phyloP scores from a whole-genome alignment of 2,113 vertebrate genomes.

The Pluvialis apricaria region DNA sequence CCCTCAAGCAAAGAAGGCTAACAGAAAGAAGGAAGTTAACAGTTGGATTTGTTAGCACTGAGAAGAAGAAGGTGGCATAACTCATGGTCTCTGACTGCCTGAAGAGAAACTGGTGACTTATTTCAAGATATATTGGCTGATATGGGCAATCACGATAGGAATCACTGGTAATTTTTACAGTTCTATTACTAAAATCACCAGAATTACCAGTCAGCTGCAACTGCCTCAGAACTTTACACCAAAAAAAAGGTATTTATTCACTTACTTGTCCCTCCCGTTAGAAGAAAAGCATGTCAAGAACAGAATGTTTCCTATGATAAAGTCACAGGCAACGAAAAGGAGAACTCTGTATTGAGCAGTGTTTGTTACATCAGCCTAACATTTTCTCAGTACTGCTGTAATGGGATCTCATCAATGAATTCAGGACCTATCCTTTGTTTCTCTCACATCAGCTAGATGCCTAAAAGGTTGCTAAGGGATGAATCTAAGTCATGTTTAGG shows the following conservation, averaged over 20 bases:
- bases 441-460: background rate
- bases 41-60: background rate
- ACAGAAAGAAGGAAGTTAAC: background rate
- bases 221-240: background rate
- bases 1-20: background rate
- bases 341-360: background rate
- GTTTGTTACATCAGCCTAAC: background rate
- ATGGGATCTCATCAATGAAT: background rate
- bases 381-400: background rate
- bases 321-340: background rate
- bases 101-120: background rate
- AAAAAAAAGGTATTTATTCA: background rate
- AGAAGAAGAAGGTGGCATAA: background rate
- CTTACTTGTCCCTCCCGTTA: background rate
- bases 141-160: background rate
- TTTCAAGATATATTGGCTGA: background rate
- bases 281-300: rapidly evolving
- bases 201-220: background rate
- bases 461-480: background rate
- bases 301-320: background rate
- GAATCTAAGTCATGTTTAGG: background rate
- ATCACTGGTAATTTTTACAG: background rate
- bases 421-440: background rate
- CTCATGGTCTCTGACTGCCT: background rate
- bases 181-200: background rate